Base-by-base conservation (phyloP, 1,140 invertebrate species). In the Meloidogyne exigua region DNA sequence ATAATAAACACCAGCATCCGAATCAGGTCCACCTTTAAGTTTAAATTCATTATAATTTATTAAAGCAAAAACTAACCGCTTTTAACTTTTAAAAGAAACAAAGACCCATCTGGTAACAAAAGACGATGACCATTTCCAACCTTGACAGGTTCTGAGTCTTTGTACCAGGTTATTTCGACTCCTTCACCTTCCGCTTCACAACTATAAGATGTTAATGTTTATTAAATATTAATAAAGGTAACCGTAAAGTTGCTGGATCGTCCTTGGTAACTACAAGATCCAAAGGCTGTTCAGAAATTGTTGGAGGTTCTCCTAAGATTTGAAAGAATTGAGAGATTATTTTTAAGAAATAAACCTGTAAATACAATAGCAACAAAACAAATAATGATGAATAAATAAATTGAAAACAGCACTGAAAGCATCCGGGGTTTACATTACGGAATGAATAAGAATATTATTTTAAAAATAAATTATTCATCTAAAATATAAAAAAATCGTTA, bases 41-140 rank as follows among this genome's bases (percentile, higher is more conserved):
- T 64, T 66, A 26, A 12, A 36, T 62, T 18, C 15, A n/a, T 2
- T 28, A 68, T 13, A 49, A 11, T 39, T 64, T 25, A 36, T 9
- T 57, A 42, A 57, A 66, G 18, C 1, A 76, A 77, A 44, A 63
- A 23, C 11, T 5, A 26, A 80, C 78, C 80, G 62, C 49, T 83
- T 69, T 83, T 73, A 21, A 79, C 80, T 75, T 79, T 75, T 18
- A 81, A 44, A 44, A 81, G 64, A 65, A 81, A 81, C 32, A 81
- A 72, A 21, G 82, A 84, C 12, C 80, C 80, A 49, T 84, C 82
- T 18, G 82, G 82, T 21, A 81, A 70, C 15, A 81, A 28, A n/a
- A 81, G 71, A 11, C 82, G 71, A 74, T 81, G 80, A 21, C 39
- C 82, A 32, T 81, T 81, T 44, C 81, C 82, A 39, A 82, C 78